Evolutionary conservation across 2,888 invertebrate genomes (phyloP), one percentile per base, ranked within the genome.

Genomic region (Morpho helenor): DNA sequence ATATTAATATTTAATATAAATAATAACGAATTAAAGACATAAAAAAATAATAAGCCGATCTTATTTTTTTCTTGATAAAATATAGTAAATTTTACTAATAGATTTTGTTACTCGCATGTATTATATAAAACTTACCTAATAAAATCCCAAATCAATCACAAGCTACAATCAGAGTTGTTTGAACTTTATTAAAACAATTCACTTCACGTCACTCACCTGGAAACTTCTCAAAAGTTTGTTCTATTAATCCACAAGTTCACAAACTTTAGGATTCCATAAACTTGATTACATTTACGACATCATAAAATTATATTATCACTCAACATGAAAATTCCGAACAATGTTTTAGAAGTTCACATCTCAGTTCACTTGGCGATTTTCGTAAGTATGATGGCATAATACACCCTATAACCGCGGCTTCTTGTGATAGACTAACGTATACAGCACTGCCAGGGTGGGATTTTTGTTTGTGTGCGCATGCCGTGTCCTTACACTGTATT

Each of bases 381-480:
- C 48, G 56, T 52, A 59, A 44, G 56, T 41, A 51, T 42, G 54
- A 52, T 51, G 22, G 45, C 52, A 43, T 52, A 23, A 45, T 23
- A 64, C 63, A 55, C 53, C 56, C 53, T 43, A 54, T 56, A 49
- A 57, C 57, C 58, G 57, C 57, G 60, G 61, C 57, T 62, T 59
- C 58, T 59, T 60, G 54, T 57, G 62, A 43, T 55, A 55, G 60
- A 80, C 84, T 84, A 80, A 80, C 83, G 81, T 74, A 80, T 71
- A 73, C 73, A 75, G 76, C 74, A 74, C 69, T 69, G 74, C 83
- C 84, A 74, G 85, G 86, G 84, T 79, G 23, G 74, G 59, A 60
- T 9, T 8, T 68, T 56, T 61, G 16, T 45, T 49, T 69, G 87
- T 87, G 86, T 87, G 86, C 57, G 81, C 78, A 63, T 65, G 56